A percentile compares a stretch with the other conserved stretches of the same genome.
Conservation (phyloP, 2,113 vertebrate species). For the Paedocypris sp. region DNA sequence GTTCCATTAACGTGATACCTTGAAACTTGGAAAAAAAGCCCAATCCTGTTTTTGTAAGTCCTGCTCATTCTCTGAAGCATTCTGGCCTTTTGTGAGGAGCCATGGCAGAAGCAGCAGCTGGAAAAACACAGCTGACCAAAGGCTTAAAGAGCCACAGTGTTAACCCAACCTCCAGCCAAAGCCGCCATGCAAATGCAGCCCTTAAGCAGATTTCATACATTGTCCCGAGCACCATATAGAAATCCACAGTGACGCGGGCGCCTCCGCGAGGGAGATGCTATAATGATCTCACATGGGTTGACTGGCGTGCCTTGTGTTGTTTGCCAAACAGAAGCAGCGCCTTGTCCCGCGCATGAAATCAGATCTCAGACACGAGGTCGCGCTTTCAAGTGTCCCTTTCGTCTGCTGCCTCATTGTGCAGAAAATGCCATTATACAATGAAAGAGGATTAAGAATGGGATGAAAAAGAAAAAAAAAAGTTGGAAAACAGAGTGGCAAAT, state of each 20-base stretch:
- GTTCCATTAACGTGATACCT: neutral
- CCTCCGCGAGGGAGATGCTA: slow-evolving; percentile 25
- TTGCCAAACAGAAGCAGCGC: slow-evolving; percentile 29
- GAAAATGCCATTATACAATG: slow-evolving; percentile 46
- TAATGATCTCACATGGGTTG: slow-evolving; percentile 39
- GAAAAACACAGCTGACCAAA: slow-evolving; percentile 41
- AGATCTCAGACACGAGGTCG: slow-evolving; percentile 48
- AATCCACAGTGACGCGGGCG: slow-evolving; percentile 29
- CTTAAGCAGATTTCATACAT: slow-evolving; percentile 47
- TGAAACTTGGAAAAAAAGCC: slow-evolving; percentile 11
- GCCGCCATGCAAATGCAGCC: slow-evolving; percentile 40
- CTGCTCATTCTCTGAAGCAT: slow-evolving; percentile 28
- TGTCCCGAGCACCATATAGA: slow-evolving; percentile 31
- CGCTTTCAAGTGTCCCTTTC: slow-evolving; percentile 50
- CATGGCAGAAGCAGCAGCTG: slow-evolving; percentile 51
- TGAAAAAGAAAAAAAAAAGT: slow-evolving; percentile 32
- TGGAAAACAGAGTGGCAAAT: neutral
- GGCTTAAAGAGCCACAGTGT: slow-evolving; percentile 50
- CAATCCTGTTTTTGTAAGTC: slow-evolving; percentile 14
- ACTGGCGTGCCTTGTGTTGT: slow-evolving; percentile 38
- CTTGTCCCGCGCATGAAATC: slow-evolving; percentile 49
- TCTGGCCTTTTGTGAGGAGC: slow-evolving; percentile 27
- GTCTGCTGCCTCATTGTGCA: slow-evolving; percentile 45
- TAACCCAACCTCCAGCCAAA: slow-evolving; percentile 39
- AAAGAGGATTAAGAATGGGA: slow-evolving; percentile 51